Percentiles rank a stretch among this genome's conserved stretches.
Evolutionary conservation across 2,113 vertebrate genomes (phyloP).

Genomic region (Rhinopomastus cyanomelas): DNA sequence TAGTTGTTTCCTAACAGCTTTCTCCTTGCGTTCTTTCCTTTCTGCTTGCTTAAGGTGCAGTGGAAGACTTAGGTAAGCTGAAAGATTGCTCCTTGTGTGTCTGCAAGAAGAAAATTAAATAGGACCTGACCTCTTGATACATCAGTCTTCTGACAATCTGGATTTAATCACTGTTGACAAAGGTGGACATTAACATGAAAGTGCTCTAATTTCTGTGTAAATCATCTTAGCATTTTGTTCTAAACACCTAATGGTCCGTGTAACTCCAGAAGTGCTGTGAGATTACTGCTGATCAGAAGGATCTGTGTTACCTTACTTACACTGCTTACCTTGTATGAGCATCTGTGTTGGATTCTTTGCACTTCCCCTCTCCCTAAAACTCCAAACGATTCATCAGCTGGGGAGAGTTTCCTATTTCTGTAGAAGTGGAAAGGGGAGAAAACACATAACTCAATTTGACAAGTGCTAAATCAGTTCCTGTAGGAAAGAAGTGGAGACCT

Average conservation of each 20-base stretch:
- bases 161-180: neutral
- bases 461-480: neutral
- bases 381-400: neutral
- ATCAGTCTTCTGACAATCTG: neutral
- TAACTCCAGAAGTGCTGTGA: neutral
- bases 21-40: neutral
- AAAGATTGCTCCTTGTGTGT: neutral
- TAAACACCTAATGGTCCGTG: neutral
- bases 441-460: accelerated
- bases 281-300: neutral
- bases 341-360: neutral
- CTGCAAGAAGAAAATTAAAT: neutral
- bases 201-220: neutral
- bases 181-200: neutral
- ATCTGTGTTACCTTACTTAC: neutral
- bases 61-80: neutral
- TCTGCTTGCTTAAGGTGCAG: neutral
- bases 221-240: neutral
- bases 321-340: neutral
- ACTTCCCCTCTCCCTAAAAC: neutral
- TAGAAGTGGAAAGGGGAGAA: accelerated
- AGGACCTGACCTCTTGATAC: neutral
- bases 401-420: neutral
- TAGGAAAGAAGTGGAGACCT: neutral
- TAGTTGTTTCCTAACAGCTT: neutral